Conservation (phyloP, 1,140 invertebrate genomes). For the Papilio polyxenes region DNA sequence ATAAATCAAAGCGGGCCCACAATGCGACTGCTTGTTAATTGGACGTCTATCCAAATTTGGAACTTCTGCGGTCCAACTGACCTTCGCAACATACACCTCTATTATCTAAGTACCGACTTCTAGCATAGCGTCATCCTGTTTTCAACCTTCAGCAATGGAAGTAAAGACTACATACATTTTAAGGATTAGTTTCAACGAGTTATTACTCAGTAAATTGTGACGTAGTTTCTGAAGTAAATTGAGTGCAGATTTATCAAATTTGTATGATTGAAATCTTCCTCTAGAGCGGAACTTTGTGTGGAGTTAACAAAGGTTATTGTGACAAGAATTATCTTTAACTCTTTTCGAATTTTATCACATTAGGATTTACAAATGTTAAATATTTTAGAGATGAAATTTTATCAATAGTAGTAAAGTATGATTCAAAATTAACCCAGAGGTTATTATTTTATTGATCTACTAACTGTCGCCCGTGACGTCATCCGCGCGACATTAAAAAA, state of each 20-base stretch:
- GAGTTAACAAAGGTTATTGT: background rate
- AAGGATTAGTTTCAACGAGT: background rate
- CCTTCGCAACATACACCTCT: conserved; percentile 14
- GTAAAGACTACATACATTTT: background rate
- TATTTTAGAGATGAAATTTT: too few relatives aligned
- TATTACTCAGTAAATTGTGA: conserved; percentile 17
- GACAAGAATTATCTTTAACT: conserved; percentile 2
- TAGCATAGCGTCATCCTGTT: background rate
- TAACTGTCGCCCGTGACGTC: too few relatives aligned
- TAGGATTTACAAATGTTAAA: background rate
- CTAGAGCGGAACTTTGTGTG: conserved; percentile 5
- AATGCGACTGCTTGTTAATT: conserved; percentile 33
- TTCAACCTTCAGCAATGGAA: background rate
- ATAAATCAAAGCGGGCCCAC: conserved; percentile 27
- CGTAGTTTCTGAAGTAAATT: conserved; percentile 26
- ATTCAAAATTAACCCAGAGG: too few relatives aligned
- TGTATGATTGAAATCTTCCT: conserved; percentile 21
- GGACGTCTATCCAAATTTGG: conserved; percentile 31
- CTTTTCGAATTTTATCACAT: background rate
- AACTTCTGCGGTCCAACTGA: conserved; percentile 26
- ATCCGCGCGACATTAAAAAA: too few relatives aligned
- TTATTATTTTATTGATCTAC: too few relatives aligned
- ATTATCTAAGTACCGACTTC: background rate
- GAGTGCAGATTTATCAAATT: conserved; percentile 24
- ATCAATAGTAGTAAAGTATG: too few relatives aligned